phyloP scores from a whole-genome alignment of 1,140 invertebrate genomes.

The Armadillidium nasatum region DNA sequence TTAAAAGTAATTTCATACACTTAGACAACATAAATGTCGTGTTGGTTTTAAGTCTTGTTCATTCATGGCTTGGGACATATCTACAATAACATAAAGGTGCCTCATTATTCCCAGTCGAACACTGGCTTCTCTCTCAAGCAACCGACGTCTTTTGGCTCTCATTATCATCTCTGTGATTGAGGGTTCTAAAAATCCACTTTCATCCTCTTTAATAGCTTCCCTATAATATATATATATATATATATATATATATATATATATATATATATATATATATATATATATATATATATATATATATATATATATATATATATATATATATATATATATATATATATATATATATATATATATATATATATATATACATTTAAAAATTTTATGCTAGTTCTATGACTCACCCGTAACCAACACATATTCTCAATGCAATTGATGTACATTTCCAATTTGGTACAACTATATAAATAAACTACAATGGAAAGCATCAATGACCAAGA shows the following conservation, averaged over 20 bases:
- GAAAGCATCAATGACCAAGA: too few relatives aligned
- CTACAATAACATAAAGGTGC: conserved; percentile 84
- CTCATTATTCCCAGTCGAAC: conserved; percentile 93
- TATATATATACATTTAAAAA: too few relatives aligned
- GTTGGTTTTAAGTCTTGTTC: conserved; percentile 93
- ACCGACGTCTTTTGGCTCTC: conserved; percentile 73
- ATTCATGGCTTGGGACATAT: conserved; percentile 88
- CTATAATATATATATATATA: conserved; percentile 52
- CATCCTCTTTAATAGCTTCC: conserved; percentile 95
- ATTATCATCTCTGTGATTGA: conserved; percentile 85
- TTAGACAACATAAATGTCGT: conserved; percentile 79
- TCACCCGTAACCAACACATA: too few relatives aligned
- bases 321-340: too few relatives aligned
- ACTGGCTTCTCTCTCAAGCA: conserved; percentile 57
- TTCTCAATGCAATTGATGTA: too few relatives aligned
- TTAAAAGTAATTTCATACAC: conserved; percentile 56
- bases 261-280: not conserved
- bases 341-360: too few relatives aligned
- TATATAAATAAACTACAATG: too few relatives aligned
- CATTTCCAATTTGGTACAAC: too few relatives aligned
- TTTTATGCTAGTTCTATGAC: too few relatives aligned
- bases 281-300: too few relatives aligned
- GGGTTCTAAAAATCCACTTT: conserved; percentile 81
- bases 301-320: too few relatives aligned
- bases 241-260: not conserved